These are phyloP conservation scores for Mareca penelope DNA, from an alignment of 2,797 vertebrate genomes.

Conservation along the genomic window DNA sequence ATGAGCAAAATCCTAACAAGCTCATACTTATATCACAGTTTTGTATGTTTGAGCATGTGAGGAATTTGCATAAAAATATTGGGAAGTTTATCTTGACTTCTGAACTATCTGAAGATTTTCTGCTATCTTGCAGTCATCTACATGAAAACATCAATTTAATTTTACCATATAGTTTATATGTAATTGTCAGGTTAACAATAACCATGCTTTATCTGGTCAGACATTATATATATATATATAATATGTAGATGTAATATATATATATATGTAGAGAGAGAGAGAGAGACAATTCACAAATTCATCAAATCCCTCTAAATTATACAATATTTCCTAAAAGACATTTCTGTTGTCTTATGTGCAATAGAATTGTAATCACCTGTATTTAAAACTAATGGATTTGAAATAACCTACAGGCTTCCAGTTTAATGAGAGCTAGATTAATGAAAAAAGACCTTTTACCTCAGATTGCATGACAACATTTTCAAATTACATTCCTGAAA, in stretches of 20 bases:
- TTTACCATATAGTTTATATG: neutral
- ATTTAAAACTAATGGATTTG: constrained; percentile 94
- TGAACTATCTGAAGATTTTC: neutral
- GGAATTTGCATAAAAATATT: neutral
- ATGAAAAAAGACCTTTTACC: constrained; percentile 89
- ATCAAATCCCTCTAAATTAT: constrained; percentile 80
- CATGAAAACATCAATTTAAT: neutral
- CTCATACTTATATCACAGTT: neutral
- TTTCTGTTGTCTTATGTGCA: constrained; percentile 84
- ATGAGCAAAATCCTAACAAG: neutral
- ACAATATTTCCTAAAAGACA: constrained; percentile 82
- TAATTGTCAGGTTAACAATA: neutral
- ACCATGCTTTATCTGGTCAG: neutral
- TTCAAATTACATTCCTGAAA: constrained; percentile 95
- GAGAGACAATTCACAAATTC: constrained; percentile 73
- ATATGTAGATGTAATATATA: no score
- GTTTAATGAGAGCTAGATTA: constrained; percentile 93
- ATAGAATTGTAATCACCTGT: constrained; percentile 89
- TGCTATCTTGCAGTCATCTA: neutral
- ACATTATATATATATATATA: constrained; percentile 29
- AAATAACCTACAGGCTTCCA: constrained; percentile 89
- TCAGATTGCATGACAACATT: constrained; percentile 94
- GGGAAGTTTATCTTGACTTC: neutral
- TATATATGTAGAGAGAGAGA: no score
- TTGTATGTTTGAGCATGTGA: neutral